A percentile compares a stretch with the other conserved stretches of the same genome.
Conservation (phyloP, 1,140 invertebrate species). For the Musca domestica region DNA sequence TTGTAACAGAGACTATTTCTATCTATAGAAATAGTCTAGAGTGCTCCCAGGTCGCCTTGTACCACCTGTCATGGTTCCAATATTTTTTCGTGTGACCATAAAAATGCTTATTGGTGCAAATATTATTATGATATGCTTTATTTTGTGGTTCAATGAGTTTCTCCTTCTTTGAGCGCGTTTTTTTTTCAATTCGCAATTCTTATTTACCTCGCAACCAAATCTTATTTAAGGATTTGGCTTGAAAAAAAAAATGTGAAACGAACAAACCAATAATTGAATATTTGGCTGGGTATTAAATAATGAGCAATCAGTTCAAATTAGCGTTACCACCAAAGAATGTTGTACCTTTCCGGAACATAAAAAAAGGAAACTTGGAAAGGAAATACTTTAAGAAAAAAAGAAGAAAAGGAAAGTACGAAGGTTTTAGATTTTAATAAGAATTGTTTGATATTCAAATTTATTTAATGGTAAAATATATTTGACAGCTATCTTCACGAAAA, state of each 20-base stretch:
- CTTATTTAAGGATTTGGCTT: neutral
- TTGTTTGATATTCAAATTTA: too few species aligned
- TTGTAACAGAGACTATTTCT: too few species aligned
- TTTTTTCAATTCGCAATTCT: neutral
- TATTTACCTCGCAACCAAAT: neutral
- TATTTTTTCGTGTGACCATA: neutral
- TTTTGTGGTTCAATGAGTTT: slow-evolving; percentile 50
- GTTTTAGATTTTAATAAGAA: too few species aligned
- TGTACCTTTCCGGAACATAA: too few species aligned
- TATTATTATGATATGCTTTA: slow-evolving; percentile 53
- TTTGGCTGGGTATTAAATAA: slow-evolving; percentile 6
- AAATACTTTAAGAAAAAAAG: too few species aligned
- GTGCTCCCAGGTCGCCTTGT: too few species aligned
- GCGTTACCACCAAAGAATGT: neutral
- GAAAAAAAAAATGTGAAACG: neutral
- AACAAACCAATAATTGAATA: neutral
- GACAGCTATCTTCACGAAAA: too few species aligned
- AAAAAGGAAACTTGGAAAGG: too few species aligned
- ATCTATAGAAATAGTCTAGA: too few species aligned
- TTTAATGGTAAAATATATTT: too few species aligned
- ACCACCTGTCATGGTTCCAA: too few species aligned
- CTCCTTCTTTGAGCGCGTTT: neutral
- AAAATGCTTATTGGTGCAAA: slow-evolving; percentile 34
- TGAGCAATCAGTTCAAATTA: slow-evolving; percentile 21
- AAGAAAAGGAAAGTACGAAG: too few species aligned